Evolutionary conservation across 2,113 vertebrate genomes (phyloP).

Genomic region (Myrmophylax atrothorax): DNA sequence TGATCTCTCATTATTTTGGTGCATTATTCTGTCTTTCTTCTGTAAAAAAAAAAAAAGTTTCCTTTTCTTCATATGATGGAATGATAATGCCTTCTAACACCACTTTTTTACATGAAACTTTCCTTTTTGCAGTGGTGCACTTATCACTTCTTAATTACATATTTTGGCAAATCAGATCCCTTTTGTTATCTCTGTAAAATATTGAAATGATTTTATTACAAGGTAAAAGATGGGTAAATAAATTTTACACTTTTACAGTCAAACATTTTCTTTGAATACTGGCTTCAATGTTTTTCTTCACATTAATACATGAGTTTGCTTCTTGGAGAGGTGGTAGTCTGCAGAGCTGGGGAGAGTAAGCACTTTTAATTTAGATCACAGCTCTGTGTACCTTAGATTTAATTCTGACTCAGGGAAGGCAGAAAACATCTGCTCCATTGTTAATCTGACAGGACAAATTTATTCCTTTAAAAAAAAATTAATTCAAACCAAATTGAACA

Average conservation of each 20-base stretch:
- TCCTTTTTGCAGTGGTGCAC: not conserved
- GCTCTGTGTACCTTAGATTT: not conserved
- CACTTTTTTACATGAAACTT: not conserved
- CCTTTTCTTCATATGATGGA: not conserved
- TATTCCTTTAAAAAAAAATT: not conserved
- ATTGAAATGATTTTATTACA: not conserved
- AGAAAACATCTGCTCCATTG: not conserved
- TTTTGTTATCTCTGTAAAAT: not conserved
- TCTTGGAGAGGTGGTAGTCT: not conserved
- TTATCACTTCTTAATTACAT: not conserved
- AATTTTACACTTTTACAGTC: not conserved
- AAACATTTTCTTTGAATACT: not conserved
- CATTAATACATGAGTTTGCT: not conserved
- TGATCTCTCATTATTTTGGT: not conserved
- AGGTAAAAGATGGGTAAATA: not conserved
- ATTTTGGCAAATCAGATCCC: not conserved
- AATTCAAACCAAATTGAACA: not conserved
- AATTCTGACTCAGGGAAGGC: not conserved
- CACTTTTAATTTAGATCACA: constrained; percentile 9
- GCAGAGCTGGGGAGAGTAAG: not conserved
- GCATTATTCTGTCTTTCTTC: not conserved
- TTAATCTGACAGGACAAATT: not conserved
- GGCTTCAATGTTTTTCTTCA: constrained; percentile 6
- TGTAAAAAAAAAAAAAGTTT: not conserved
- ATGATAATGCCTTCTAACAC: not conserved